Evolutionary conservation across 2,888 invertebrate genomes (phyloP), one percentile per base, ranked within the genome.

Genomic region (Aleiodes alternator): DNA sequence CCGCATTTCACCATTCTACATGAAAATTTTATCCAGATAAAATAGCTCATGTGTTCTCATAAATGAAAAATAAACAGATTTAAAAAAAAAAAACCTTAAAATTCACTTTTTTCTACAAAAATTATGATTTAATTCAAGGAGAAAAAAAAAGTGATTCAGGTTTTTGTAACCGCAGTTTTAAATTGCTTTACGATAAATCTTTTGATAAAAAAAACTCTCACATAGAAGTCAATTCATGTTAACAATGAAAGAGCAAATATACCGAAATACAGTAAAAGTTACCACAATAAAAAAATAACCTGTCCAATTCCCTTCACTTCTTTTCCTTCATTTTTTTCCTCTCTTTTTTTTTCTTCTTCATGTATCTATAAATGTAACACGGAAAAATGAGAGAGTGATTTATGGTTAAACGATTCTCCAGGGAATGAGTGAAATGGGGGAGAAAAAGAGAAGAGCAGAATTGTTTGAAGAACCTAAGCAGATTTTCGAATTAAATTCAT

Each of bases 171-270:
- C 69, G 68, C 38, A 29, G 23, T 43, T 43, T 55, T n/a, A 59
- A 76, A 64, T 73, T 55, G 29, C 69, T 61, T 72, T 69, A 34
- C 68, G 48, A 64, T 73, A 56, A 70, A 76, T 76, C 61, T 64
- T 59, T 4, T 9, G 14, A 29, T 11, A 50, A 14, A 23, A 50
- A 14, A 23, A 4, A 38, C 38, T 55, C 43, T 8, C 14, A n/a
- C n/a, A 38, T 31, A 34, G 7, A 43, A 56, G 9, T 56, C 56
- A 56, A 16, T 56, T 29, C 56, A 23, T 14, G 29, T 29, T 11
- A 56, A 56, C 56, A 56, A 16, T 56, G 23, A 56, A 16, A 23
- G 23, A 8, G n/a, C 59, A 34, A 34, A 34, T n/a, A 34, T n/a
- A 23, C 59, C 59, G 34, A 34, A 59, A 29, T 59, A 14, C 56